A percentile compares a stretch with the other conserved stretches of the same genome.
Evolutionary conservation across 2,797 vertebrate species (phyloP).

Genomic region (Muraenolepis orangiensis): DNA sequence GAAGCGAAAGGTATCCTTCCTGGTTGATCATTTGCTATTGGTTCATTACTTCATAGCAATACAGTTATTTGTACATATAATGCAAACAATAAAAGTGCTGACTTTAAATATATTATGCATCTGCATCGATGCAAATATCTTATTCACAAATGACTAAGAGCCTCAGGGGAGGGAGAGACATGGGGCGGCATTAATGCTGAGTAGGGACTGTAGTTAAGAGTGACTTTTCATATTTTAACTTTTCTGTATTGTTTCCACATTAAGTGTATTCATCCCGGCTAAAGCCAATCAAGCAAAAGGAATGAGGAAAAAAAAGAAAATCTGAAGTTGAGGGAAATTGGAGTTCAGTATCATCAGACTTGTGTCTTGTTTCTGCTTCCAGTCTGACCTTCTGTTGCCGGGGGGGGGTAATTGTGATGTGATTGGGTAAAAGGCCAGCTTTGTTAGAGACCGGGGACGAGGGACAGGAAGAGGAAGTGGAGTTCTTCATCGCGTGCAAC

Average conservation of each 20-base stretch:
- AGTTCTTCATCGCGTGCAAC: constrained; percentile 61
- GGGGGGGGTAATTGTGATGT: constrained; percentile 73
- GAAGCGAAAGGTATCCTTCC: not conserved
- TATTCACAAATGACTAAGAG: not conserved
- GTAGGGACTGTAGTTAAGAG: constrained; percentile 23
- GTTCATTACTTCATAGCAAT: not conserved
- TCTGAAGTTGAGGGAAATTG: no score
- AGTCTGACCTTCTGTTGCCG: constrained; percentile 52
- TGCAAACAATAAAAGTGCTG: not conserved
- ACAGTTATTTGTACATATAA: not conserved
- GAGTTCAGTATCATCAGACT: constrained; percentile 50
- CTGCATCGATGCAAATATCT: not conserved
- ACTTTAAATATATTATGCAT: not conserved
- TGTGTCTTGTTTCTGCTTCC: constrained; percentile 24
- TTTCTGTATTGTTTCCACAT: constrained; percentile 41
- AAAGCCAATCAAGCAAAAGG: constrained; percentile 45
- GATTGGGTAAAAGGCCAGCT: constrained; percentile 52
- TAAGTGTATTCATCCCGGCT: constrained; percentile 32
- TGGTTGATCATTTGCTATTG: not conserved
- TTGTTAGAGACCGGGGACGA: constrained; percentile 48
- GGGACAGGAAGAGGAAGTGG: constrained; percentile 36
- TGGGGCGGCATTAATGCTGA: not conserved
- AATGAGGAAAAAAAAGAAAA: not conserved
- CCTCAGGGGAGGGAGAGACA: not conserved
- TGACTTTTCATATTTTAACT: constrained; percentile 35